Base-by-base conservation (phyloP, 2,113 vertebrate species). In the Phyllopteryx taeniolatus region DNA sequence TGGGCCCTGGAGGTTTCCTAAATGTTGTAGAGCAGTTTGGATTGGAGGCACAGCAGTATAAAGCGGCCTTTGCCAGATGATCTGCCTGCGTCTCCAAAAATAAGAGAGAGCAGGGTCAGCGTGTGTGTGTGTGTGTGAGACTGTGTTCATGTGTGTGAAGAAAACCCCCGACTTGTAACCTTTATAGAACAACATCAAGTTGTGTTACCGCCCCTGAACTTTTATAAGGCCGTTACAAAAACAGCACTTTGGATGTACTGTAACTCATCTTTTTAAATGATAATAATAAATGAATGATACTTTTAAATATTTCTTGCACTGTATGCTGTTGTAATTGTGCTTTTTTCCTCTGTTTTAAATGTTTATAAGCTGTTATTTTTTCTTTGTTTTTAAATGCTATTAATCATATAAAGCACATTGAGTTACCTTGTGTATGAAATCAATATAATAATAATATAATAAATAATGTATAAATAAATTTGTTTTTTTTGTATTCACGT, bases 21-120 rank as follows among this genome's bases (percentile, higher is more conserved):
- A 94, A 92, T 89, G 94, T 93, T 94, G 91, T 90, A 90, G 93
- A 93, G 89, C 90, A 90, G 89, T 94, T 94, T 92, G 94, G 93
- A 93, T 86, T 74, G 46, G 12, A 76, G 83, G 91, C 91, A 94
- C 93, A 92, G 89, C 87, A 86, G 88, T 82, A 88, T 86, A 85
- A 92, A 89, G 90, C 92, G 92, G 83, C 76, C 46, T 88, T 90
- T 93, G 93, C 93, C 90, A 87, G 90, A 91, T 81, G 74, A 80
- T 81, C 87, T 80, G 83, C 72, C 81, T 88, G 80, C 80, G 86
- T 56, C 73, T 93, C 90, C 83, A 88, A 91, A 86, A 90, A 90
- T 91, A 91, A 90, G 87, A 93, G 77, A 91, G 81, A 80, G 69
- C 81, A 73, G 82, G 71, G 80, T 79, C 87, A 84, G 82, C 75